Percentiles rank a stretch among this genome's conserved stretches.
Evolutionary conservation across 2,888 invertebrate species (phyloP).

Genomic region (Ectobius pallidus): DNA sequence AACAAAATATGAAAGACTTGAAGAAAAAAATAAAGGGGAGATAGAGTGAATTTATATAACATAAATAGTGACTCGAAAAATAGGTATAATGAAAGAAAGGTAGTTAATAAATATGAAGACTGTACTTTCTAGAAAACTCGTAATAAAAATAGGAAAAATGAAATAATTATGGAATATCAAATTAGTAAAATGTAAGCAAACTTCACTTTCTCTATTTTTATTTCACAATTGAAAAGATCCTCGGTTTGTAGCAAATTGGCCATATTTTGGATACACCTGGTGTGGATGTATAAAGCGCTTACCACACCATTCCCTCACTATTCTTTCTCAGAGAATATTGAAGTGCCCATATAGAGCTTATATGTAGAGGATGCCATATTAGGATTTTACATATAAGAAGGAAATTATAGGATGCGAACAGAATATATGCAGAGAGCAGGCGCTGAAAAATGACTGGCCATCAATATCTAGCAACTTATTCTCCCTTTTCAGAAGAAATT

Average conservation of each 20-base stretch:
- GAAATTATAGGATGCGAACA: neutral
- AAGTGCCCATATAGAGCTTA: slow-evolving; percentile 28
- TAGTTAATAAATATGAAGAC: no score
- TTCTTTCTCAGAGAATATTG: slow-evolving; percentile 14
- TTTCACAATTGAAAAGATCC: neutral
- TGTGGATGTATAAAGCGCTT: slow-evolving; percentile 6
- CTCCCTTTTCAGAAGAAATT: neutral
- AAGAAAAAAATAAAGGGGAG: no score
- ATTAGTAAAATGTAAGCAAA: neutral
- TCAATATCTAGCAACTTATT: slow-evolving; percentile 12
- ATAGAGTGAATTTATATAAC: no score
- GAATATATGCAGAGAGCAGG: neutral
- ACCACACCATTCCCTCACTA: neutral
- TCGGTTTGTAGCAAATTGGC: neutral
- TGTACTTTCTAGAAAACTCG: no score
- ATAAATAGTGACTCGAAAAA: no score
- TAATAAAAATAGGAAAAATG: no score
- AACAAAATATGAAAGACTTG: no score
- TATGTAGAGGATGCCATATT: neutral
- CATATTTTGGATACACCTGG: slow-evolving; percentile 2
- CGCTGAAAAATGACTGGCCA: slow-evolving; percentile 13
- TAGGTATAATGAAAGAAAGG: no score
- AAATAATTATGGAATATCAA: no score
- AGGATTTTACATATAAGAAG: slow-evolving; percentile 16
- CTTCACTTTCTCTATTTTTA: neutral